Conservation (phyloP, 2,888 invertebrate species). For the Troglohyphantes excavatus region DNA sequence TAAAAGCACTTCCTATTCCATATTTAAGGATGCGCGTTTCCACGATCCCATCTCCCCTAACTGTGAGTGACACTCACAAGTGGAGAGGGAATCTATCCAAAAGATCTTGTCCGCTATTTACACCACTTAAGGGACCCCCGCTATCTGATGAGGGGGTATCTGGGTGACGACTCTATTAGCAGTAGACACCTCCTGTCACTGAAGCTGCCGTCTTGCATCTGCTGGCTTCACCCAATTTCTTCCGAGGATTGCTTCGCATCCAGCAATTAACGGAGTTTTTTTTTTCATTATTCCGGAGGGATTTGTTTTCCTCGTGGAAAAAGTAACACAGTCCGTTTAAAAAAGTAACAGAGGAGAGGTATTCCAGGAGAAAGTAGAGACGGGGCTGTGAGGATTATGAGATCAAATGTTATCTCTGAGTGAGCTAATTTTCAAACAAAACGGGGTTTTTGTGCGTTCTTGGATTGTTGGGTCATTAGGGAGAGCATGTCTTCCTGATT, state of each 20-base stretch:
- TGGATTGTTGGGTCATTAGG: slow-evolving; percentile 15
- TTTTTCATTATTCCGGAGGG: neutral
- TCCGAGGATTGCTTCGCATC: too few species aligned
- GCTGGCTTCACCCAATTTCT: slow-evolving; percentile 13
- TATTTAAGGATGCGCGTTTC: neutral
- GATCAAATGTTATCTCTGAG: slow-evolving; percentile 48
- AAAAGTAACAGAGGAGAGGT: neutral
- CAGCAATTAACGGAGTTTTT: slow-evolving; percentile 47
- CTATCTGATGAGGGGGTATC: slow-evolving; percentile 37
- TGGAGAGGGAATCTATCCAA: neutral
- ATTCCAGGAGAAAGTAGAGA: neutral
- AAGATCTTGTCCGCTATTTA: slow-evolving; percentile 33
- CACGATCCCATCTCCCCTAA: slow-evolving; percentile 12
- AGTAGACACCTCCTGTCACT: slow-evolving; percentile 17
- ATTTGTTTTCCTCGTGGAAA: neutral
- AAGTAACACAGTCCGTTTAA: neutral
- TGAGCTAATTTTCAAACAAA: slow-evolving; percentile 38
- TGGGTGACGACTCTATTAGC: slow-evolving; percentile 25
- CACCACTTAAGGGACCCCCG: slow-evolving; percentile 44
- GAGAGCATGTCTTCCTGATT: neutral
- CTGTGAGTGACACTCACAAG: neutral
- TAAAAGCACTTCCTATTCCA: neutral
- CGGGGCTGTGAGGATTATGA: slow-evolving; percentile 29
- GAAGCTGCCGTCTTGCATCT: slow-evolving; percentile 1
- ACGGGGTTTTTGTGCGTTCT: neutral